Evolutionary conservation across 2,888 invertebrate species (phyloP), one percentile per base, ranked within the genome.

Genomic region (Monoplex corrugatus): DNA sequence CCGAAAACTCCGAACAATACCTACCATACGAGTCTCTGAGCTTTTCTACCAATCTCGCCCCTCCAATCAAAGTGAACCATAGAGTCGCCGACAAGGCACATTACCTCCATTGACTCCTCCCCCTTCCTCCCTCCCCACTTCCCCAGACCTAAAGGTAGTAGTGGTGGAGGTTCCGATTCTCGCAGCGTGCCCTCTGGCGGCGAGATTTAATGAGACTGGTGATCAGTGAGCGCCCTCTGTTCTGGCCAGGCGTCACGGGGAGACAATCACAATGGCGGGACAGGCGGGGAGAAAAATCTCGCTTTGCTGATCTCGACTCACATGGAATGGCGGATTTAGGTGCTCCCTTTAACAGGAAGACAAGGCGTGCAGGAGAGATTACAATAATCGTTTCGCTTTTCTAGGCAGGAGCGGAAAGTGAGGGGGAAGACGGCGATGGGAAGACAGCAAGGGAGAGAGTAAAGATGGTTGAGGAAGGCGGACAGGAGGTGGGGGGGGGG

Each of bases 181-280:
- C 45, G 45, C 23, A 72, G 28, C n/a, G 28, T 40, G 83, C 83
- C 87, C 87, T 87, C 83, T 86, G 87, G 87, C 87, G 87, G 78
- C 80, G 87, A 87, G 87, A 82, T 87, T 87, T 87, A 87, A 87
- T 83, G 86, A 87, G 87, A 87, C 82, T 57, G 50, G 83, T 44
- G 87, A 87, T 87, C 87, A 57, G 63, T n/a, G 78, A 80, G 87
- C 82, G 82, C 80, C 57, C 63, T 80, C 83, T 63, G 50, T 83
- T 68, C 45, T n/a, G 32, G 28, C 1, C 35, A 13, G 87, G 38
- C 86, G 43, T 82, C 87, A 83, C 40, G 83, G 87, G 83, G 80
- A 63, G 87, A n/a, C 82, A 83, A 63, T 23, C 40, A 13, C 82
- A 82, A 87, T 87, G 87, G 63, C 32, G 84, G 75, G 43, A 28